Evolutionary conservation across 2,888 invertebrate genomes (phyloP), one percentile per base, ranked within the genome.

Genomic region (Agonopterix alstromeriana): DNA sequence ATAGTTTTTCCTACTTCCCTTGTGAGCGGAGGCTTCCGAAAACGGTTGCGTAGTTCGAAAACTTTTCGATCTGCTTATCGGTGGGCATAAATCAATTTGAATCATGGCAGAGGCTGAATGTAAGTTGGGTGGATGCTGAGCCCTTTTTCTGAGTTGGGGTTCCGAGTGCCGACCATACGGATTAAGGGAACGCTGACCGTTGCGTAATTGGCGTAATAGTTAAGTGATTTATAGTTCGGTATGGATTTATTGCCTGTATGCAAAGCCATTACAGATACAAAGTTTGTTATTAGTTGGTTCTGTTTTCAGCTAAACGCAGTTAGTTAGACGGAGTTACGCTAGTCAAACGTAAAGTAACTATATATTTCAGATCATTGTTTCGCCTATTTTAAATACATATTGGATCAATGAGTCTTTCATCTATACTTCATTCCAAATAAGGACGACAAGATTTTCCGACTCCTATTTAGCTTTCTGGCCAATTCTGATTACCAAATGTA

Each of bases 151-250:
- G 68, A 77, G 70, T 72, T 65, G 71, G 74, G 67, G 68, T 69
- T 27, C 27, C 27, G 27, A 27, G 27, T 27, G 56, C 49, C 65
- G 56, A 65, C 67, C 71, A 67, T 67, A 65, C 72, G 78, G 82
- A 82, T 81, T 83, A 81, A 71, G 77, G 80, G 73, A 70, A 70
- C 67, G 68, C 78, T 82, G 80, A 67, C 77, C 77, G 69, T 72
- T 76, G 77, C 70, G 81, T 86, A 87, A 87, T 86, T 85, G 86
- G 82, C 82, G 82, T 83, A 83, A 83, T 82, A 78, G 76, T 74
- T 77, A 64, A 70, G 65, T 77, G 83, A 85, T 85, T 84, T 85
- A 83, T 82, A 64, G 67, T 54, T 55, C 63, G 7, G 27, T 67
- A 59, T 47, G 35, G 47, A 52, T 52, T 52, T 52, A 49, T 52